Evolutionary conservation across 2,888 invertebrate species (phyloP), one percentile per base, ranked within the genome.

Genomic region (Trichopria drosophilae): DNA sequence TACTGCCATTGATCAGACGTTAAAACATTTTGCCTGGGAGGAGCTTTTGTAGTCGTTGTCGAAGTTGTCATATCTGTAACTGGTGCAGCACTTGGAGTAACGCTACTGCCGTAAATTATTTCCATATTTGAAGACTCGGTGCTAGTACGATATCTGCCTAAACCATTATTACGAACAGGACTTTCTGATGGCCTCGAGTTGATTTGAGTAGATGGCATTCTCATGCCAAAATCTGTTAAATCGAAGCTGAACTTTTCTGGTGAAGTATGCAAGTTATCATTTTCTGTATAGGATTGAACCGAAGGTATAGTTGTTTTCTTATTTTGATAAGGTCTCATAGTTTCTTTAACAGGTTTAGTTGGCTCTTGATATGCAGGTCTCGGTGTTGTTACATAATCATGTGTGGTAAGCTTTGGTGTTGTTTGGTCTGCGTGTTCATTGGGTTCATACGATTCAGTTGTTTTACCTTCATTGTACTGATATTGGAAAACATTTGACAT

Each of bases 1-100:
- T 80, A 81, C 12, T 74, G 78, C 64, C 80, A 72, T 43, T 71
- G 68, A 44, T 69, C 65, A 0, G 64, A 65, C 0, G 64, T 60
- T 13, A 74, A 23, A 18, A 70, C 42, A 40, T 67, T 64, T 19
- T 60, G 57, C 0, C 58, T 60, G 4, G 55, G 43, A 10, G 59
- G 16, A 26, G 57, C 69, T 12, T 70, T 69, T 18, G 68, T 67
- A 1, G 76, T 65, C 2, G 67, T 57, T 16, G 61, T 53, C 4
- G 58, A 51, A 6, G 63, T 60, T 4, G 61, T 62, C 1, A 61
- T 61, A 18, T 63, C 63, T 12, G 49, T 61, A 10, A 59, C 61
- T 7, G 52, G 65, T 16, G 55, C 52, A 42, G 60, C 46, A 47
- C 57, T 62, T 18, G 63, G 60, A 1, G 60, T 51, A 10, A 55